A percentile compares a stretch with the other conserved stretches of the same genome.
Evolutionary conservation across 2,797 vertebrate species (phyloP).

Genomic region (Pelochelys cantorii): DNA sequence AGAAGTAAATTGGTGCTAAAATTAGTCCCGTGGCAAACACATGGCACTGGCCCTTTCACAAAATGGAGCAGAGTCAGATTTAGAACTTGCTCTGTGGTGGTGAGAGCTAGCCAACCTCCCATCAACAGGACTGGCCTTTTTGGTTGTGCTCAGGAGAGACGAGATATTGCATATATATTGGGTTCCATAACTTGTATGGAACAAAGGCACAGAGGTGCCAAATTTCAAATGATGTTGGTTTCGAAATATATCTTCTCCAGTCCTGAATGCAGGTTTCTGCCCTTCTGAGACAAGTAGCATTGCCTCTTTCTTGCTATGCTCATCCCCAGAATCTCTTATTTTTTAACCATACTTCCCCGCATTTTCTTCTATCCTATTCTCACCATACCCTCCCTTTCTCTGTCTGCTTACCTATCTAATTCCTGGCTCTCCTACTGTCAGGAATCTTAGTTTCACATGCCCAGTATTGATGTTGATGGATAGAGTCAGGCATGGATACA

Average conservation of each 20-base stretch:
- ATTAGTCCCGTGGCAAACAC: slow-evolving; percentile 11
- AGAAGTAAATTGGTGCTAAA: background rate
- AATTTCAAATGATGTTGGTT: slow-evolving; percentile 17
- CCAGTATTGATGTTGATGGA: background rate
- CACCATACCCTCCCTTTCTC: background rate
- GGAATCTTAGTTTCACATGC: background rate
- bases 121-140: background rate
- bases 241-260: slow-evolving; percentile 28
- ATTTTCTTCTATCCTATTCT: background rate
- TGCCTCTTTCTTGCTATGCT: background rate
- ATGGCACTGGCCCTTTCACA: slow-evolving; percentile 44
- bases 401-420: background rate
- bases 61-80: slow-evolving; percentile 1
- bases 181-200: slow-evolving; percentile 23
- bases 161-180: slow-evolving; percentile 35
- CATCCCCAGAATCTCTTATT: background rate
- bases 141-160: slow-evolving; percentile 13
- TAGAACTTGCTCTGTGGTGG: background rate
- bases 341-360: background rate
- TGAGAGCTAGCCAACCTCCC: slow-evolving; percentile 19
- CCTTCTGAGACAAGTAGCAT: background rate
- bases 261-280: background rate
- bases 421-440: background rate
- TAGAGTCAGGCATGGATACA: too few species aligned
- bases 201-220: slow-evolving; percentile 22